phyloP scores from a whole-genome alignment of 2,797 vertebrate species.

The Molossus molossus region DNA sequence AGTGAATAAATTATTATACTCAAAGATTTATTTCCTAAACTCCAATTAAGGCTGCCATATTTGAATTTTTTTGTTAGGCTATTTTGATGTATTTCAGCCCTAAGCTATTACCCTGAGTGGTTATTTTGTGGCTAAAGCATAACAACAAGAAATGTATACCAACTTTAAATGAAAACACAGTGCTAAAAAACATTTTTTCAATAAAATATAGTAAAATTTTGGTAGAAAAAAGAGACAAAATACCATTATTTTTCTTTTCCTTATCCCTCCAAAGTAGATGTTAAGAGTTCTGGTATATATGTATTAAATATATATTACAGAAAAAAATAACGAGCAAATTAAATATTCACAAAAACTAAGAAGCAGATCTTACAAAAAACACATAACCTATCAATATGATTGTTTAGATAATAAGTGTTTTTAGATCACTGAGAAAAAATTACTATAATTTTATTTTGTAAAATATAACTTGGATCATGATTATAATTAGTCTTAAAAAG shows the following conservation, averaged over 20 bases:
- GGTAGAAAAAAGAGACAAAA: conserved; percentile 33
- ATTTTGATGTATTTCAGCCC: conserved; percentile 80
- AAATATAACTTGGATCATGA: background rate
- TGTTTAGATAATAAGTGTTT: conserved; percentile 24
- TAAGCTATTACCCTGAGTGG: conserved; percentile 69
- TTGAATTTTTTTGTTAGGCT: conserved; percentile 69
- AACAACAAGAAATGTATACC: conserved; percentile 53
- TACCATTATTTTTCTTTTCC: conserved; percentile 35
- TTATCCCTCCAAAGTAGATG: background rate
- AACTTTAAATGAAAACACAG: conserved; percentile 62
- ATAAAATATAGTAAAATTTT: conserved; percentile 31
- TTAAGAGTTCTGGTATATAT: background rate
- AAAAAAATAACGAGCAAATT: conserved; percentile 15
- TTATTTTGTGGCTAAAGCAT: conserved; percentile 56
- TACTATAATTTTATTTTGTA: conserved; percentile 6
- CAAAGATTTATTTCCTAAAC: conserved; percentile 83
- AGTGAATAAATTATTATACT: conserved; percentile 80
- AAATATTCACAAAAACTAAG: conserved; percentile 32
- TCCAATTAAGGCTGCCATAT: conserved; percentile 80
- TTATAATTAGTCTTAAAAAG: conserved; percentile 17
- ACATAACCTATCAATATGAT: background rate
- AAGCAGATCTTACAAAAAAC: background rate
- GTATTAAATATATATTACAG: background rate
- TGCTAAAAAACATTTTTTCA: conserved; percentile 29
- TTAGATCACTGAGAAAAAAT: conserved; percentile 47